Percentiles rank a stretch among this genome's conserved stretches.
phyloP scores from a whole-genome alignment of 2,113 vertebrate species.

The Platysteira castanea region DNA sequence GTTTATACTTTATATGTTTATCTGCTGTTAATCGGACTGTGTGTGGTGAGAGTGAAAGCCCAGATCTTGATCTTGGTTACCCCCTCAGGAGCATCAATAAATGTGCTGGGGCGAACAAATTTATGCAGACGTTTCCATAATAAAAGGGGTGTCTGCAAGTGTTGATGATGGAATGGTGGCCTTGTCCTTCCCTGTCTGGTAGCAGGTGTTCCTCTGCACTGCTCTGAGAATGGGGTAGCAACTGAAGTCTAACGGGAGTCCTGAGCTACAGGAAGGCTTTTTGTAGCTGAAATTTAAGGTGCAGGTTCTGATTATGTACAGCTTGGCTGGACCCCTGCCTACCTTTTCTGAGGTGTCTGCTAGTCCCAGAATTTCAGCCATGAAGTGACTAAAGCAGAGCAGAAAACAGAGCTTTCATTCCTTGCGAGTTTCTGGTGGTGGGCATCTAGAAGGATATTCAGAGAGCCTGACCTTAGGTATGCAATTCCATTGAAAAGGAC shows the following conservation, averaged over 20 bases:
- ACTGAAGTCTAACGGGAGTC: not conserved
- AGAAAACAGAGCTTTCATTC: not conserved
- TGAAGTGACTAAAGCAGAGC: not conserved
- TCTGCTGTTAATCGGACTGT: not conserved
- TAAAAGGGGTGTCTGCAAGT: not conserved
- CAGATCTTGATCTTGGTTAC: not conserved
- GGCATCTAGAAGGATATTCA: not conserved
- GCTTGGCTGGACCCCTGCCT: not conserved
- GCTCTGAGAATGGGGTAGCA: not conserved
- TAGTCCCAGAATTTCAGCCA: not conserved
- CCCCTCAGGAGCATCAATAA: not conserved
- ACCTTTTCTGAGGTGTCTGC: not conserved
- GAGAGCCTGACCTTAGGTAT: rapidly evolving
- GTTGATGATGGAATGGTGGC: not conserved
- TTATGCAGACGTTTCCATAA: not conserved
- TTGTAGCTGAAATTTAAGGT: not conserved
- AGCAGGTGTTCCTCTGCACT: rapidly evolving
- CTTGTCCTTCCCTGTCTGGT: not conserved
- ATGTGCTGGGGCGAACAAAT: not conserved
- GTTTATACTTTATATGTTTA: not conserved
- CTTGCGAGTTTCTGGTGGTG: not conserved
- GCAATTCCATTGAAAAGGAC: not conserved
- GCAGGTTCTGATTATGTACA: not conserved
- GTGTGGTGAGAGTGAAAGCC: not conserved
- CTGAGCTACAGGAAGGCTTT: not conserved